A percentile compares a stretch with the other conserved stretches of the same genome.
Evolutionary conservation across 2,113 vertebrate species (phyloP).

Genomic region (Coreoperca whiteheadi): DNA sequence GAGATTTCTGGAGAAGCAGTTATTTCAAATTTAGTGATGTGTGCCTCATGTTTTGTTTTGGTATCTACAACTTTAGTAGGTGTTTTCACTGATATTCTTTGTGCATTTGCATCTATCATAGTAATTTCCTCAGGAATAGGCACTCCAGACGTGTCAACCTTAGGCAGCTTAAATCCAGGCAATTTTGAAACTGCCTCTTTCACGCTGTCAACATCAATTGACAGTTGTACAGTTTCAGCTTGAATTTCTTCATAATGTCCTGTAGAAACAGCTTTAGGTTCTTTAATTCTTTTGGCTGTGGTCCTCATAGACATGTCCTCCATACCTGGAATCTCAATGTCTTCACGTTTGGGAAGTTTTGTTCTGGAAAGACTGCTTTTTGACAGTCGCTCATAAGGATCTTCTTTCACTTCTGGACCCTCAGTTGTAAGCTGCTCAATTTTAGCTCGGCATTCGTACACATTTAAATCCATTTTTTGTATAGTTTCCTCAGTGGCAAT

Average conservation of each 20-base stretch:
- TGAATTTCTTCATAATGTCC: conserved; percentile 50
- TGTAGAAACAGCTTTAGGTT: conserved; percentile 55
- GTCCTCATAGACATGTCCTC: conserved; percentile 68
- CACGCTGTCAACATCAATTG: conserved; percentile 82
- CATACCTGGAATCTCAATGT: conserved; percentile 86
- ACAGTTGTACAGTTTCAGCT: conserved; percentile 68
- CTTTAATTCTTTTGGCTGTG: conserved; percentile 58
- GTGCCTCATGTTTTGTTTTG: conserved; percentile 68
- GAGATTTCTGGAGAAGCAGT: conserved; percentile 56
- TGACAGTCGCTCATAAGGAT: conserved; percentile 56
- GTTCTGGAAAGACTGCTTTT: conserved; percentile 49
- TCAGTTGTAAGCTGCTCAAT: conserved; percentile 21
- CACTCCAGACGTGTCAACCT: conserved; percentile 78
- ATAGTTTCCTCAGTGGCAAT: conserved; percentile 58
- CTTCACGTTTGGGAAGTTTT: conserved; percentile 83
- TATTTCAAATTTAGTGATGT: conserved; percentile 40
- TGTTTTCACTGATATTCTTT: conserved; percentile 80
- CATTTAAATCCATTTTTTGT: conserved; percentile 51
- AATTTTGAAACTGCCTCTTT: conserved; percentile 84
- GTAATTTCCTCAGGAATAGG: conserved; percentile 82
- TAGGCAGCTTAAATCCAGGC: conserved; percentile 83
- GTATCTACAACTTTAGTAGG: conserved; percentile 71
- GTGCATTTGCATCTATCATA: conserved; percentile 81
- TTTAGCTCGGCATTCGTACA: conserved; percentile 28
- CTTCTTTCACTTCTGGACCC: conserved; percentile 24